Evolutionary conservation across 2,113 vertebrate species (phyloP).

Genomic region (Lepisosteus osseus): DNA sequence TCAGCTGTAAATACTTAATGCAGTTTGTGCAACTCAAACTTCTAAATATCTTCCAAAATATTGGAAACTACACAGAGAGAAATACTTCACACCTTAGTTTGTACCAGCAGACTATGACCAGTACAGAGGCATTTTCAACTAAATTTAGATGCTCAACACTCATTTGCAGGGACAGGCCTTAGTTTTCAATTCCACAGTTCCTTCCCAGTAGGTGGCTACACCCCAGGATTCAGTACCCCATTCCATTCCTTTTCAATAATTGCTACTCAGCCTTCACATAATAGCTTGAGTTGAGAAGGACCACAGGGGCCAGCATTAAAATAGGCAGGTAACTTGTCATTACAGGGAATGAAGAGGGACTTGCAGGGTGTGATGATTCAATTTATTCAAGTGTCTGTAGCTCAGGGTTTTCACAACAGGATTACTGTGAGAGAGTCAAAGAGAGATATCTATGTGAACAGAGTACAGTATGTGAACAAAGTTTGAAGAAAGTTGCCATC

Average conservation of each 20-base stretch:
- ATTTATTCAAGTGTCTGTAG: conserved; percentile 42
- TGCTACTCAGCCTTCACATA: conserved; percentile 21
- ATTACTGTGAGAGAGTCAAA: conserved; percentile 14
- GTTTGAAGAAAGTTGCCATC: no score
- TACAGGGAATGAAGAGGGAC: conserved; percentile 18
- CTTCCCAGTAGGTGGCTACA: conserved; percentile 3
- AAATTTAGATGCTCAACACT: neutral
- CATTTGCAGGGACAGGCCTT: conserved; percentile 12
- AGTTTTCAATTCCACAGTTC: neutral
- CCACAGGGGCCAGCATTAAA: conserved; percentile 10
- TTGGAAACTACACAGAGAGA: no score
- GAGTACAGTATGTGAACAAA: no score
- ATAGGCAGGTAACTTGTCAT: conserved; percentile 23
- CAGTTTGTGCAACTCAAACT: no score
- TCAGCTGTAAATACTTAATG: no score
- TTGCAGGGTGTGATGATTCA: conserved; percentile 24
- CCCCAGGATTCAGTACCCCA: conserved; percentile 10
- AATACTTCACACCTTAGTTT: no score
- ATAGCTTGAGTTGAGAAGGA: conserved; percentile 10
- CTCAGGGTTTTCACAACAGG: conserved; percentile 22
- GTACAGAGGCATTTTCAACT: neutral
- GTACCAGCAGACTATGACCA: no score
- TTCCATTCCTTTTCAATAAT: conserved; percentile 17
- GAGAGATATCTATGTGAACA: neutral
- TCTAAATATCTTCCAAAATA: no score